These are phyloP conservation scores for Neopelma chrysocephalum DNA, from an alignment of 2,797 vertebrate species.

Conservation along the genomic window DNA sequence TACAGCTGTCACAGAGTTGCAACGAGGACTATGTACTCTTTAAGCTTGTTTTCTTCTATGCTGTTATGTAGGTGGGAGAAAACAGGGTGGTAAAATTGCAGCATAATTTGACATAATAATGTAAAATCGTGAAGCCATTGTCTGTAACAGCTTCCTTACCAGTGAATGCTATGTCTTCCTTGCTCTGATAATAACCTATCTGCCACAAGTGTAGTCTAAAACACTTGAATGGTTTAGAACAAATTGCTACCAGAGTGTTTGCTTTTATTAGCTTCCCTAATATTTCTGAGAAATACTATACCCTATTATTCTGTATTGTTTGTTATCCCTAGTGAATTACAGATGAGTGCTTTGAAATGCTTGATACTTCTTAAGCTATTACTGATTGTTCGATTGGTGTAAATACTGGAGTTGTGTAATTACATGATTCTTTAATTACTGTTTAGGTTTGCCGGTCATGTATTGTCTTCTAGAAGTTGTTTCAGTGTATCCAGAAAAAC, in stretches of 20 bases:
- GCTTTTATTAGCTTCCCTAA: neutral
- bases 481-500: constrained; percentile 91
- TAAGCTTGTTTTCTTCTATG: neutral
- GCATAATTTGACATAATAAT: neutral
- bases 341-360: neutral
- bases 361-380: neutral
- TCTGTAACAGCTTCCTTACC: neutral
- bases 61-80: neutral
- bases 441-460: constrained; percentile 92
- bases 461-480: constrained; percentile 96
- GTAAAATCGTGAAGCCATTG: neutral
- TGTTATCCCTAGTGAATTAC: neutral
- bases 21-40: neutral
- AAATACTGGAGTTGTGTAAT: neutral
- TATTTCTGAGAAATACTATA: neutral
- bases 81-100: neutral
- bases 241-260: neutral
- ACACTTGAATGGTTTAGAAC: neutral
- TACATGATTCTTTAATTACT: constrained; percentile 10
- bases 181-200: neutral
- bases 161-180: neutral
- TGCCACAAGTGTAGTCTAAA: neutral
- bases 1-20: neutral
- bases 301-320: neutral
- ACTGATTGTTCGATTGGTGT: neutral